phyloP scores from a whole-genome alignment of 2,113 vertebrate genomes.

The Lepus americanus region DNA sequence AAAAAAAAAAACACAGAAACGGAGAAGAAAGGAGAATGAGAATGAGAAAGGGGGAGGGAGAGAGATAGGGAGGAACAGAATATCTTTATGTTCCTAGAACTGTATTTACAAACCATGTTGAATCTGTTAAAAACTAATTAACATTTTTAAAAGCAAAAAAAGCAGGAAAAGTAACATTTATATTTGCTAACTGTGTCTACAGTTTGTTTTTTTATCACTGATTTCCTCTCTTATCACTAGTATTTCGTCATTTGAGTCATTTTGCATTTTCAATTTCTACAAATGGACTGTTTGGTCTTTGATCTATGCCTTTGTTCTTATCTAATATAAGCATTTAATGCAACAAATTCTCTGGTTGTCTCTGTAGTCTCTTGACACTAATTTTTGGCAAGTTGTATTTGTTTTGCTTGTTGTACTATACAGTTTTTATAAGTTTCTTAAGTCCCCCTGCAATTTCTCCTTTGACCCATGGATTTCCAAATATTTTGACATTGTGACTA shows the following conservation, averaged over 20 bases:
- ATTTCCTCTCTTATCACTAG: background rate
- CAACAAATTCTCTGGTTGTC: background rate
- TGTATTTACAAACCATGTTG: too few species aligned
- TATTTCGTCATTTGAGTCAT: background rate
- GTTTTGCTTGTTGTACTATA: background rate
- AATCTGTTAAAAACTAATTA: too few species aligned
- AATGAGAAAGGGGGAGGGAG: too few species aligned
- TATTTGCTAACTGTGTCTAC: background rate
- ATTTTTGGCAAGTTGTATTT: background rate
- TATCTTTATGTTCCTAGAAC: too few species aligned
- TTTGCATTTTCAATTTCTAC: constrained; percentile 31
- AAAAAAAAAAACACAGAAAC: too few species aligned
- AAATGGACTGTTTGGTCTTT: background rate
- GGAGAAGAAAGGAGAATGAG: too few species aligned
- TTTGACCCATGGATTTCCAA: constrained; percentile 12
- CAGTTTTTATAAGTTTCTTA: constrained; percentile 6
- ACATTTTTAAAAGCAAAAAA: too few species aligned
- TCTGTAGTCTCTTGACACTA: constrained; percentile 20
- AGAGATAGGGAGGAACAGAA: too few species aligned
- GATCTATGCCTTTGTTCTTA: background rate
- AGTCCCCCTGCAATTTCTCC: background rate
- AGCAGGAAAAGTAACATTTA: too few species aligned
- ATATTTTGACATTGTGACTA: background rate
- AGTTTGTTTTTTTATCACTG: background rate
- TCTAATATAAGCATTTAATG: background rate